A percentile compares a stretch with the other conserved stretches of the same genome.
These are phyloP conservation scores for Apogon hyalosoma DNA, from an alignment of 2,797 vertebrate species.

Conservation along the genomic window DNA sequence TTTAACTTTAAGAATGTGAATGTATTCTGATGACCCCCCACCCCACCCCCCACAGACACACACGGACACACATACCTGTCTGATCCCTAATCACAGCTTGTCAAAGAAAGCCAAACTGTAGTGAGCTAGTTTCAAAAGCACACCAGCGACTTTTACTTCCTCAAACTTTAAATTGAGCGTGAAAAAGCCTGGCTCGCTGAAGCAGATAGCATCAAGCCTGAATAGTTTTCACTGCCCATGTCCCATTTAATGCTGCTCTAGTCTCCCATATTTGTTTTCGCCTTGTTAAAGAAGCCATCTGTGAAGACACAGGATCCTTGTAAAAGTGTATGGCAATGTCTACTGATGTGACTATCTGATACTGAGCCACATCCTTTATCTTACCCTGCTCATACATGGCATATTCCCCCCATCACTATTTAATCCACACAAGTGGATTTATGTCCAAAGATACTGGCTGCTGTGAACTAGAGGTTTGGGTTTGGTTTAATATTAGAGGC, in stretches of 20 bases:
- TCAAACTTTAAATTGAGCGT: constrained; percentile 58
- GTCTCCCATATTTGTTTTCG: constrained; percentile 36
- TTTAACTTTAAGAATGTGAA: too few relatives aligned
- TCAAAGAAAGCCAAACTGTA: constrained; percentile 14
- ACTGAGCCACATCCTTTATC: constrained; percentile 1
- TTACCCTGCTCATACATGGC: constrained; percentile 13
- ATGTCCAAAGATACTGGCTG: neutral
- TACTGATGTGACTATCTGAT: constrained; percentile 2
- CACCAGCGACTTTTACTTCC: constrained; percentile 29
- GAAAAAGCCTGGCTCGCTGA: constrained; percentile 28
- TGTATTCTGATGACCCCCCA: too few relatives aligned
- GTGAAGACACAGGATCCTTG: constrained; percentile 26
- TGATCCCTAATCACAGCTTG: constrained; percentile 14
- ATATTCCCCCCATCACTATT: constrained; percentile 9
- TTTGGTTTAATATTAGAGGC: neutral
- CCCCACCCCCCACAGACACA: neutral
- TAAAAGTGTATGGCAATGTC: constrained; percentile 23
- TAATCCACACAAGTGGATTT: neutral
- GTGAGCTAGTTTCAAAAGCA: constrained; percentile 31
- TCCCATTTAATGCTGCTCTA: constrained; percentile 40
- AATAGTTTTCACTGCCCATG: constrained; percentile 39
- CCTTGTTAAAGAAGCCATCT: constrained; percentile 47
- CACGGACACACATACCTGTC: constrained; percentile 7
- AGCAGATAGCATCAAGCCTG: constrained; percentile 39
- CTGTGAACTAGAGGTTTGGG: neutral